Percentiles rank a stretch among this genome's conserved stretches.
Evolutionary conservation across 2,113 vertebrate genomes (phyloP).

Genomic region (Phrynosoma blainvillii): DNA sequence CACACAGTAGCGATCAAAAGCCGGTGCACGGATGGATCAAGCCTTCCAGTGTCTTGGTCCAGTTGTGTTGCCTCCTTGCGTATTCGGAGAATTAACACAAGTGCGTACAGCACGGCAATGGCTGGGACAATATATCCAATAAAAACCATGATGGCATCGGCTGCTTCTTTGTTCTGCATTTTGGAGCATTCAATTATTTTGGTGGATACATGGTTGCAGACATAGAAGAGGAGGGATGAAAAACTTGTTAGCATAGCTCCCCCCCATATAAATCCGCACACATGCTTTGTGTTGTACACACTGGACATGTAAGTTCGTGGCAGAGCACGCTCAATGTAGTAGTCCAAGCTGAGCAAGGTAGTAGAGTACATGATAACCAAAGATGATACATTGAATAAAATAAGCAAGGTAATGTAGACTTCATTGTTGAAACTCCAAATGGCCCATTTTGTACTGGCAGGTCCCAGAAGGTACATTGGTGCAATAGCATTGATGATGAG

Average conservation of each 20-base stretch:
- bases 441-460: conserved; percentile 87
- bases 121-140: conserved; percentile 92
- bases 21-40: conserved; percentile 91
- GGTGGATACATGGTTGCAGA: conserved; percentile 94
- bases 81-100: conserved; percentile 86
- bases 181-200: conserved; percentile 92
- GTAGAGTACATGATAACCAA: conserved; percentile 96
- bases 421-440: conserved; percentile 89
- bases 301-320: conserved; percentile 97
- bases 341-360: conserved; percentile 94
- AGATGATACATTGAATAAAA: conserved; percentile 93
- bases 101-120: conserved; percentile 87
- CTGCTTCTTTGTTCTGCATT: conserved; percentile 94
- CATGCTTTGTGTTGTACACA: conserved; percentile 94
- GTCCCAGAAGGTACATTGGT: conserved; percentile 87
- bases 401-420: conserved; percentile 90
- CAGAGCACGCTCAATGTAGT: conserved; percentile 93
- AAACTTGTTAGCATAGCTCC: conserved; percentile 96
- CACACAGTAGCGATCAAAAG: conserved; percentile 91
- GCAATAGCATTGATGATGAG: conserved; percentile 91
- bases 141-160: conserved; percentile 93
- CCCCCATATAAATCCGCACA: conserved; percentile 97
- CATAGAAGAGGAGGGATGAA: conserved; percentile 93
- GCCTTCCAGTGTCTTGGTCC: conserved; percentile 86
- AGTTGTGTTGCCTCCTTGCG: conserved; percentile 90